Conservation (phyloP, 2,797 vertebrate genomes). For the Cichlasoma orientale region DNA sequence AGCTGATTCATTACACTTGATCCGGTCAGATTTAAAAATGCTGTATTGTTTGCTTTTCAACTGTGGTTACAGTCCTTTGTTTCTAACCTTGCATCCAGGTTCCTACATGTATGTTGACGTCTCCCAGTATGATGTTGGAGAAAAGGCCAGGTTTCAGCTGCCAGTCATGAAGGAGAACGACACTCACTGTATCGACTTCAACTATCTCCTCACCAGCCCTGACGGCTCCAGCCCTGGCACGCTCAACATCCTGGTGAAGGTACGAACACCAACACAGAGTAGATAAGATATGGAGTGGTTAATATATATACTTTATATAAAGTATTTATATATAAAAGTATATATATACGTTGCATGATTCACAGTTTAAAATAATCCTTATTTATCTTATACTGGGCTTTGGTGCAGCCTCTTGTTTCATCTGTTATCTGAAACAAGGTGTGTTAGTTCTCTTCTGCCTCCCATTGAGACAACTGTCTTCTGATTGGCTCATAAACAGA, state of each 20-base stretch:
- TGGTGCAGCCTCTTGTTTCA: not conserved
- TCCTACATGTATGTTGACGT: conserved; percentile 97
- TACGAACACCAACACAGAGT: conserved; percentile 11
- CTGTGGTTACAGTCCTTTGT: not conserved
- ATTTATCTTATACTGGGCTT: not conserved
- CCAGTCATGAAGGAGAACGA: conserved; percentile 99
- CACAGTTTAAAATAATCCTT: not conserved
- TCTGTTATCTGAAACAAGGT: not conserved
- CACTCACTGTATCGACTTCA: conserved; percentile 99
- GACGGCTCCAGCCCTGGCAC: conserved; percentile 90
- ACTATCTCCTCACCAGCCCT: conserved; percentile 91
- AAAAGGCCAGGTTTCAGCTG: conserved; percentile 93
- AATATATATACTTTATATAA: not conserved
- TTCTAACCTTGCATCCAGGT: conserved; percentile 73
- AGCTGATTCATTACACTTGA: conserved; percentile 3
- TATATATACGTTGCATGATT: not conserved
- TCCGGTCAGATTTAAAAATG: not conserved
- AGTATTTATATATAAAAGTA: too few species aligned
- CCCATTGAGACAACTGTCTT: not conserved
- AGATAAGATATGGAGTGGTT: not conserved
- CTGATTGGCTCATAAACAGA: not conserved
- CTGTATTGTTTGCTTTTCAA: not conserved
- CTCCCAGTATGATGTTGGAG: conserved; percentile 90
- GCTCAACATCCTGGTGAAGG: conserved; percentile 92
- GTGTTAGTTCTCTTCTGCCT: not conserved